A percentile compares a stretch with the other conserved stretches of the same genome.
phyloP scores from a whole-genome alignment of 2,888 invertebrate genomes.

The Dolomedes plantarius region DNA sequence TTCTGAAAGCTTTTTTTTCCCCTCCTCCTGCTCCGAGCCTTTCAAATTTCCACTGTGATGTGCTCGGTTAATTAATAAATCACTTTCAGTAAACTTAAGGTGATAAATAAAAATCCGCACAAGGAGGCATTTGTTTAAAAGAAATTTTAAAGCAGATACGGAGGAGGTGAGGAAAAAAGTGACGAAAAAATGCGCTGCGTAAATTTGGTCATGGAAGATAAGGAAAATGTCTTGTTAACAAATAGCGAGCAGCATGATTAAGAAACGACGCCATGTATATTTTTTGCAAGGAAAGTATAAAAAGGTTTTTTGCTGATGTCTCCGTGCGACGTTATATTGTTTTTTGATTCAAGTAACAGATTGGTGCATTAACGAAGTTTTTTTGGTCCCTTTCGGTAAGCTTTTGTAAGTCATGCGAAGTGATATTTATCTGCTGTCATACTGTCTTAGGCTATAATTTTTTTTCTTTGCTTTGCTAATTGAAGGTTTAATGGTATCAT shows the following conservation, averaged over 20 bases:
- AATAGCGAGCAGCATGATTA: conserved; percentile 24
- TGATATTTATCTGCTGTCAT: conserved; percentile 7
- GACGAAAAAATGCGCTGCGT: conserved; percentile 12
- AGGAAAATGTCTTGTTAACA: conserved; percentile 33
- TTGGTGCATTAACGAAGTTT: conserved; percentile 25
- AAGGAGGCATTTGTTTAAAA: conserved; percentile 26
- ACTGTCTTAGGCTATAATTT: background rate
- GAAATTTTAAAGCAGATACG: conserved; percentile 45
- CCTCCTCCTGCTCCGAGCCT: conserved; percentile 8
- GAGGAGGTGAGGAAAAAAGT: conserved; percentile 17
- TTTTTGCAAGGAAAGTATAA: background rate
- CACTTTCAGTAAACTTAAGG: conserved; percentile 65
- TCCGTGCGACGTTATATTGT: conserved; percentile 16
- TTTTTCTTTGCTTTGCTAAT: background rate
- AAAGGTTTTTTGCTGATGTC: background rate
- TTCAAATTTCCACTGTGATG: conserved; percentile 31
- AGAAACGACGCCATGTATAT: conserved; percentile 1
- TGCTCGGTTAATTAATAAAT: conserved; percentile 69
- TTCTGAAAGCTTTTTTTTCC: conserved; percentile 34
- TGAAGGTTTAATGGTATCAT: background rate
- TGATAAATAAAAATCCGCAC: conserved; percentile 59
- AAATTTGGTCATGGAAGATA: conserved; percentile 27
- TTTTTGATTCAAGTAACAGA: conserved; percentile 22
- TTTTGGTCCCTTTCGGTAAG: conserved; percentile 1
- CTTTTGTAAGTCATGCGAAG: conserved; percentile 6